Percentiles rank a stretch among this genome's conserved stretches.
Evolutionary conservation across 2,113 vertebrate genomes (phyloP).

Genomic region (Xiphophorus hellerii): DNA sequence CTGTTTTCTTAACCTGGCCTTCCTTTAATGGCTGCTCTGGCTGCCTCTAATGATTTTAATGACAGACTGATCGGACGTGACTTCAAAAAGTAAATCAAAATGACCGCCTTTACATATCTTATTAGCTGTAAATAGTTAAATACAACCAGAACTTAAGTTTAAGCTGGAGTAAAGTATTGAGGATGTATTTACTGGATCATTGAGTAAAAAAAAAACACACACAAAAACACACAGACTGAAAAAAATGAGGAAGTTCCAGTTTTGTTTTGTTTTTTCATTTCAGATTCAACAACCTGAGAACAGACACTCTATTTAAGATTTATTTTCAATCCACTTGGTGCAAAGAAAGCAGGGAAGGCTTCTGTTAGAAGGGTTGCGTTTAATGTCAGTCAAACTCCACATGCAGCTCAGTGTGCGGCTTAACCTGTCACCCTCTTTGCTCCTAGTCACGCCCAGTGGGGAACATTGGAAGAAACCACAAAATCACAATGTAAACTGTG

Average conservation of each 20-base stretch:
- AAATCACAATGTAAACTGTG: too few species aligned
- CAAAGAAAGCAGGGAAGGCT: too few species aligned
- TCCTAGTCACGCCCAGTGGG: too few species aligned
- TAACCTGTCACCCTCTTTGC: too few species aligned
- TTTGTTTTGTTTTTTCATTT: background rate
- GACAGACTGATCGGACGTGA: background rate
- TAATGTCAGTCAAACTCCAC: too few species aligned
- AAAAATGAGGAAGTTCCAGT: background rate
- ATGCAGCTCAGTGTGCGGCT: too few species aligned
- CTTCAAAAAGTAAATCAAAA: background rate
- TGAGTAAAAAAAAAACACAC: too few species aligned
- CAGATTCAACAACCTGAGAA: background rate
- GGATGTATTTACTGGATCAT: background rate
- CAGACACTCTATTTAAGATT: too few species aligned
- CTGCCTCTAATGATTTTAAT: background rate
- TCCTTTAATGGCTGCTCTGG: background rate
- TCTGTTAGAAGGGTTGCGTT: too few species aligned
- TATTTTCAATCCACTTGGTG: too few species aligned
- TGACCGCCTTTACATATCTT: background rate
- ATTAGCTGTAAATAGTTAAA: background rate
- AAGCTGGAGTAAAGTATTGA: background rate
- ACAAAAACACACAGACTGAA: background rate
- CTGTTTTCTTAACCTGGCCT: background rate
- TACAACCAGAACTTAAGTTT: background rate
- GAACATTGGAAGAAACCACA: too few species aligned